Evolutionary conservation across 2,888 invertebrate genomes (phyloP).

Genomic region (Zygogramma bicolorata): DNA sequence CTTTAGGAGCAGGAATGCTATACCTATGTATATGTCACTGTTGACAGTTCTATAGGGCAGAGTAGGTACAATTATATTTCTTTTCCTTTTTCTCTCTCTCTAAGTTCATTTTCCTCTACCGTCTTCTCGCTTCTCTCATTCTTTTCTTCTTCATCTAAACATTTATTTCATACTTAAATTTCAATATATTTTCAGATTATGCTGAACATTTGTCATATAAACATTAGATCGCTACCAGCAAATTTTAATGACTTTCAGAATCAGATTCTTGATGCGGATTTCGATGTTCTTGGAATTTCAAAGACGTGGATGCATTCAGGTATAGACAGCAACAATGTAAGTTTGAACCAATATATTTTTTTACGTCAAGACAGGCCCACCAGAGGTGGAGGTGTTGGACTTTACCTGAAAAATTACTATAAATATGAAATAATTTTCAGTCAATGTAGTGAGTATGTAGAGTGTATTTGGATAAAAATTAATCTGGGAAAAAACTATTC

Average conservation of each 20-base stretch:
- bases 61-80: neutral
- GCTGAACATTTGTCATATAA: no score
- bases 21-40: neutral
- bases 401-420: neutral
- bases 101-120: neutral
- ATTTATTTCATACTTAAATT: neutral
- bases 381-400: neutral
- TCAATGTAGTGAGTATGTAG: neutral
- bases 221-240: no score
- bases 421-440: neutral
- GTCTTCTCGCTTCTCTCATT: neutral
- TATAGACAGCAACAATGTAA: neutral
- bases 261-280: no score
- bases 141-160: neutral
- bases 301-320: constrained; percentile 9
- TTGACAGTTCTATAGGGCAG: neutral
- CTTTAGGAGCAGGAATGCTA: neutral
- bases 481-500: neutral
- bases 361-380: neutral
- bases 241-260: no score
- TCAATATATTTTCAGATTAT: neutral
- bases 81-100: no score
- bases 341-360: neutral
- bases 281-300: neutral
- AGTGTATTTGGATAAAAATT: neutral